phyloP scores from a whole-genome alignment of 2,888 invertebrate genomes.

The Lordiphosa andalusiaca region DNA sequence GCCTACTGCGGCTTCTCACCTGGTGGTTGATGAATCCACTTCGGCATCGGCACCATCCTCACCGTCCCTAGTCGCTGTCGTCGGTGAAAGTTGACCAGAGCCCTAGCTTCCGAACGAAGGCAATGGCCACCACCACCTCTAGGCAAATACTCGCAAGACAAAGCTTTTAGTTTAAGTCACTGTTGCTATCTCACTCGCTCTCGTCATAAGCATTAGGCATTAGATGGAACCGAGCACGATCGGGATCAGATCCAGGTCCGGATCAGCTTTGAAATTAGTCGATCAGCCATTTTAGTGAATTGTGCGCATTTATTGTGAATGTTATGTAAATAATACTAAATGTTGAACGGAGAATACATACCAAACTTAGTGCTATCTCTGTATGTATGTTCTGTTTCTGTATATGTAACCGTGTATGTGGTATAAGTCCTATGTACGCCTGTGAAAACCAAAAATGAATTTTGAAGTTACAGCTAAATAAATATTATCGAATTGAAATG shows the following conservation, averaged over 20 bases:
- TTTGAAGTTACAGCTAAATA: constrained; percentile 52
- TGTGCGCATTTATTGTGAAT: constrained; percentile 59
- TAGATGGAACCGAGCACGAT: constrained; percentile 17
- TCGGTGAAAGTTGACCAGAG: constrained; percentile 53
- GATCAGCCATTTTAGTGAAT: constrained; percentile 32
- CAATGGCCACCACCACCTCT: constrained; percentile 23
- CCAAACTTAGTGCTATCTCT: constrained; percentile 15
- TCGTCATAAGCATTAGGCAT: constrained; percentile 16
- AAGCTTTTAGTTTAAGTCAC: constrained; percentile 55
- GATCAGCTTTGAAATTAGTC: constrained; percentile 27
- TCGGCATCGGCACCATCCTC: constrained; percentile 46
- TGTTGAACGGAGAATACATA: constrained; percentile 15
- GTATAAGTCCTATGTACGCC: constrained; percentile 51
- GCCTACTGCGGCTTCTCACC: constrained; percentile 19
- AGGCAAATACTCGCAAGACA: constrained; percentile 64
- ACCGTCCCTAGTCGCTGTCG: constrained; percentile 50
- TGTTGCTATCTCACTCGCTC: constrained; percentile 23
- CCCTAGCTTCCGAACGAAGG: neutral
- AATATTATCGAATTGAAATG: constrained; percentile 28
- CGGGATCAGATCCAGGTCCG: constrained; percentile 23
- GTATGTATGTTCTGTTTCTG: constrained; percentile 25
- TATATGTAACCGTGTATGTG: constrained; percentile 15
- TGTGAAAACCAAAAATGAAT: constrained; percentile 58
- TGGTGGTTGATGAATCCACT: constrained; percentile 22
- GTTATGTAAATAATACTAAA: constrained; percentile 38